phyloP scores from a whole-genome alignment of 2,888 invertebrate genomes.

The Thumatha senex region DNA sequence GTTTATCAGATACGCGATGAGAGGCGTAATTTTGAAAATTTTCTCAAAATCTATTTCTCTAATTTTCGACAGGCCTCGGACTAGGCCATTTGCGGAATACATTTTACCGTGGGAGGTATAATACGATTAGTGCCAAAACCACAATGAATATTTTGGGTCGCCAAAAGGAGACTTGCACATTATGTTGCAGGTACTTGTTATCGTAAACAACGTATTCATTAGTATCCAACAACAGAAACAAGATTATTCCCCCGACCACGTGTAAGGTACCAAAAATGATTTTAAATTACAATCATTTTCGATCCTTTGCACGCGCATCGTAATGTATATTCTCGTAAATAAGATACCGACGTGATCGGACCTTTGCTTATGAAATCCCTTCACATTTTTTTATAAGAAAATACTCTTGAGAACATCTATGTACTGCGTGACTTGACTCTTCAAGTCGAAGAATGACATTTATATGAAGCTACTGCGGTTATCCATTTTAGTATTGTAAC shows the following conservation, averaged over 20 bases:
- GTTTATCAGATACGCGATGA: too few relatives aligned
- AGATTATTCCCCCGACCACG: background rate
- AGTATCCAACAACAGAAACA: background rate
- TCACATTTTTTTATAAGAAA: constrained; percentile 52
- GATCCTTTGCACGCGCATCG: constrained; percentile 42
- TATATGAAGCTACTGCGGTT: constrained; percentile 51
- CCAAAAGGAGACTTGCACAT: too few relatives aligned
- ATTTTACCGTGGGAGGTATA: too few relatives aligned
- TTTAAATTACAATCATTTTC: constrained; percentile 23
- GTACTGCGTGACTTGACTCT: constrained; percentile 57
- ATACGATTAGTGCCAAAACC: too few relatives aligned
- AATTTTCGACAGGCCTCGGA: too few relatives aligned
- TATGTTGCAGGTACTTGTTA: background rate
- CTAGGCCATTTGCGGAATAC: too few relatives aligned
- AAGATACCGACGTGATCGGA: constrained; percentile 45
- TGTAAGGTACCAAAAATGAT: background rate
- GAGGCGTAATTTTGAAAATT: too few relatives aligned
- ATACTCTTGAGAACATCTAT: constrained; percentile 41
- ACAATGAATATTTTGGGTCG: background rate
- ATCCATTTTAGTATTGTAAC: constrained; percentile 58
- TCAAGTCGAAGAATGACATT: constrained; percentile 42
- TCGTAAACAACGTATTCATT: background rate
- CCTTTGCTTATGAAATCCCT: constrained; percentile 39
- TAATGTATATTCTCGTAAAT: constrained; percentile 37
- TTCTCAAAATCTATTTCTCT: too few relatives aligned